Evolutionary conservation across 2,113 vertebrate genomes (phyloP), one percentile per base, ranked within the genome.

Genomic region (Carassius auratus): DNA sequence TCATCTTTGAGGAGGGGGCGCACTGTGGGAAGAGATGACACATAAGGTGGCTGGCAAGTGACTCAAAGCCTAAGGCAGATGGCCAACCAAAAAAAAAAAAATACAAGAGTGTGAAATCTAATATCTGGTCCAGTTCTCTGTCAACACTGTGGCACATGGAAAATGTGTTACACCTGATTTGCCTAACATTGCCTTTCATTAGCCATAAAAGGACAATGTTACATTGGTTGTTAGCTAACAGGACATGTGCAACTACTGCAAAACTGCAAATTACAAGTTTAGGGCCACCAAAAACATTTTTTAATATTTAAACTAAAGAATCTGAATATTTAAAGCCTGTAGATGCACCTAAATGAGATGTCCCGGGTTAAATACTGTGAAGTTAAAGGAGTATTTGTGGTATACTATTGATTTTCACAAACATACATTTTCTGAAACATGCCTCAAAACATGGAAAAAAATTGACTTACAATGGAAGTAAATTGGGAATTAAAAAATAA

Each of bases 1-100:
- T 52, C n/a, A 79, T 78, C 19, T 77, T 21, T 61, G 38, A 38
- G 50, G 71, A 66, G 75, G 36, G 12, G 71, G 52, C 0, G 7
- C 42, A 86, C 75, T 9, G 26, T n/a, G 19, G 23, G n/a, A 12
- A 82, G 74, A 30, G 52, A 79, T 36, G 36, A 75, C 52, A 85
- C 88, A 87, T 89, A 61, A 89, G 83, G 62, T 82, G 79, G 85
- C 73, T 33, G 68, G 73, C 76, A 85, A 80, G 62, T 74, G 78
- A 87, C 57, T 75, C 71, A 78, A 78, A 86, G 85, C 85, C 85
- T 81, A 57, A 84, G 84, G 83, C 85, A 87, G 88, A 89, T 89
- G 88, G 88, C 73, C 68, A 83, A 83, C 55, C 17, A 14, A 48
- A 75, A 48, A 86, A 75, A 61, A 38, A 64, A 80, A 69, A 57